Evolutionary conservation across 2,113 vertebrate genomes (phyloP).

Genomic region (Prionailurus viverrinus): DNA sequence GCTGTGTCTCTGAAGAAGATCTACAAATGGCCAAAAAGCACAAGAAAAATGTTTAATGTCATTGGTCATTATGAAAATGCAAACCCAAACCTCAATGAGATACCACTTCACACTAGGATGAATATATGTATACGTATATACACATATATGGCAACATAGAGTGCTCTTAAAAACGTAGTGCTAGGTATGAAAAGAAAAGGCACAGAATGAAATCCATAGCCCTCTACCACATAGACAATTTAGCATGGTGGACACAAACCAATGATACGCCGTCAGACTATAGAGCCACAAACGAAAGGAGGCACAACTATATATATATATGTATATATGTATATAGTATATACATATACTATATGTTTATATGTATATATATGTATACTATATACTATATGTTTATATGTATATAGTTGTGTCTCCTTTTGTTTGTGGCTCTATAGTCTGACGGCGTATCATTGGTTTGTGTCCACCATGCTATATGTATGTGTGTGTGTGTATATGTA

Average conservation of each 20-base stretch:
- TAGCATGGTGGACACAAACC: background rate
- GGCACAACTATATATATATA: background rate
- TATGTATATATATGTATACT: no score
- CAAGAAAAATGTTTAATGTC: background rate
- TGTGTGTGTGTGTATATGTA: no score
- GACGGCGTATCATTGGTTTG: no score
- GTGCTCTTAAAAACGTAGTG: background rate
- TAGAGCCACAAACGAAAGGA: background rate
- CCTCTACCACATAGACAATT: background rate
- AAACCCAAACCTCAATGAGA: background rate
- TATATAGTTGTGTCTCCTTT: no score
- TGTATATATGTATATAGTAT: no score
- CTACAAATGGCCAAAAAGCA: background rate
- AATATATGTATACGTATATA: background rate
- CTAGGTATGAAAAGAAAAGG: background rate
- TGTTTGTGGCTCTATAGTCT: no score
- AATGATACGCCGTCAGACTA: background rate
- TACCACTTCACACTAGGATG: background rate
- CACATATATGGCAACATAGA: background rate
- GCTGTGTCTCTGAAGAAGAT: background rate
- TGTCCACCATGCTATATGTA: no score
- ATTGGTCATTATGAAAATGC: background rate
- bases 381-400: no score
- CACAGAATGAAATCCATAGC: background rate
- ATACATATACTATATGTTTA: no score